Percentiles rank a stretch among this genome's conserved stretches.
Evolutionary conservation across 2,888 invertebrate species (phyloP).

Genomic region (Limnephilus marmoratus): DNA sequence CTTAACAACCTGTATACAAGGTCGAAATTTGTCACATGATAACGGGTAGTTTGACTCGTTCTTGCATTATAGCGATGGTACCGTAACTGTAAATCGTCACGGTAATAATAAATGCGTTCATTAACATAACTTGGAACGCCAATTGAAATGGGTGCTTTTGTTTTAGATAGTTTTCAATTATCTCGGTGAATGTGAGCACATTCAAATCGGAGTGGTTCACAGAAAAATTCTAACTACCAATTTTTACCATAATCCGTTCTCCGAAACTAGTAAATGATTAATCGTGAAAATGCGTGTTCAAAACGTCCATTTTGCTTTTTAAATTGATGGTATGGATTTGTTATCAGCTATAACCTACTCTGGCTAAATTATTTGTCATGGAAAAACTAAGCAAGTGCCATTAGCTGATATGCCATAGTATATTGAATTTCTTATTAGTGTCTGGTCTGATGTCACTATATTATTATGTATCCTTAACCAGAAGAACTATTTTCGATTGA

Average conservation of each 20-base stretch:
- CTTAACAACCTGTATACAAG: no score
- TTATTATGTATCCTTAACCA: background rate
- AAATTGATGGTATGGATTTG: no score
- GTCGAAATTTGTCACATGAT: no score
- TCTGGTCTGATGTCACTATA: background rate
- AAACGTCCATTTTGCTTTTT: no score
- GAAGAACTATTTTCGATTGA: background rate
- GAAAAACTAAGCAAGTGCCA: background rate
- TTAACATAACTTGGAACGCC: no score
- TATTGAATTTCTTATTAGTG: background rate
- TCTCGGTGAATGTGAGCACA: background rate
- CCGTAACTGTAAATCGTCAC: no score
- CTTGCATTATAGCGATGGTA: no score
- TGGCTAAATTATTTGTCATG: background rate
- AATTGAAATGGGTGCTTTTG: background rate
- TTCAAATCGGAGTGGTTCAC: background rate
- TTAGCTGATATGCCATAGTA: background rate
- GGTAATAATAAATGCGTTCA: no score
- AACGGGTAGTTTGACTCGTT: no score
- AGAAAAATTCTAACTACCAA: background rate
- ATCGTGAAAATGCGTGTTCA: no score
- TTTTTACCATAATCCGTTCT: background rate
- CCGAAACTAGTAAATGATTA: background rate
- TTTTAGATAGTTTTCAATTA: background rate
- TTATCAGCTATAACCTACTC: no score